Evolutionary conservation across 2,797 vertebrate genomes (phyloP).

Genomic region (Artibeus jamaicensis): DNA sequence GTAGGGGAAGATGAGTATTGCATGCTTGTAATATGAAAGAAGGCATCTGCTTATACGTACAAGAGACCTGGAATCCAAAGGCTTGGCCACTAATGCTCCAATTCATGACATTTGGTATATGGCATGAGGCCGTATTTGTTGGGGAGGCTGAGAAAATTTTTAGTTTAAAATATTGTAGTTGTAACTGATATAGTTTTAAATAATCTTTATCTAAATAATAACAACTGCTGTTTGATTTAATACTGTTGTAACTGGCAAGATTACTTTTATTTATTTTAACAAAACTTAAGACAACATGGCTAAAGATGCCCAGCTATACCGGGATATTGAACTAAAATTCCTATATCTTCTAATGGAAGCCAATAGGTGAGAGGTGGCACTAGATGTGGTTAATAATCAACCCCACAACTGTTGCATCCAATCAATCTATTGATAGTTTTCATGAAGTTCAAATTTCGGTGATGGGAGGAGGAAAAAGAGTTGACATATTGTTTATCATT

Average conservation of each 20-base stretch:
- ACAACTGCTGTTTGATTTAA: not conserved
- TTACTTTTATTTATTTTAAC: not conserved
- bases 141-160: not conserved
- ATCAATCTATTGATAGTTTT: not conserved
- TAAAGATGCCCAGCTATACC: not conserved
- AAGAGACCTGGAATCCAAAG: not conserved
- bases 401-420: not conserved
- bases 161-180: not conserved
- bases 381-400: not conserved
- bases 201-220: not conserved
- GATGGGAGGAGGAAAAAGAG: not conserved
- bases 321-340: not conserved
- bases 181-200: not conserved
- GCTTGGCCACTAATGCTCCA: not conserved
- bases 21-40: not conserved
- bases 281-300: not conserved
- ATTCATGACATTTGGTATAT: not conserved
- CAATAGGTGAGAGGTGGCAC: not conserved
- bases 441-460: not conserved
- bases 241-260: not conserved
- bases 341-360: not conserved
- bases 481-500: not conserved
- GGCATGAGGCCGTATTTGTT: not conserved
- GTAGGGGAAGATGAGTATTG: not conserved
- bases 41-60: not conserved